Conservation (phyloP, 2,888 invertebrate genomes). For the Trichacis sp. region DNA sequence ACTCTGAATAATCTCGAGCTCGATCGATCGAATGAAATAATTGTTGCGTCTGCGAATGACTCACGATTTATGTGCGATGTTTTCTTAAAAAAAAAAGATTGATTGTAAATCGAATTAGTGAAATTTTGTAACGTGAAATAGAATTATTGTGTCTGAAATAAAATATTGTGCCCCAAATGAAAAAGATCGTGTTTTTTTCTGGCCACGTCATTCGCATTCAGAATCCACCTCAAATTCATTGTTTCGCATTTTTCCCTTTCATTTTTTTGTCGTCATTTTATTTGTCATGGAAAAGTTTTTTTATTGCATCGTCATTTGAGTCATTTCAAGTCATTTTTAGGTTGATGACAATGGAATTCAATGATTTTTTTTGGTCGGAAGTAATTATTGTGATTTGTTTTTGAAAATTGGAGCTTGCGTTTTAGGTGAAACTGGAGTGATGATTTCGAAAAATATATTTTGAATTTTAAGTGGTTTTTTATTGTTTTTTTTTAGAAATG, state of each 20-base stretch:
- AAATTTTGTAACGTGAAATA: not conserved
- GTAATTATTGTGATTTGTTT: too few species aligned
- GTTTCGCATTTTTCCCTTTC: not conserved
- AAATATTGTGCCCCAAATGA: slow-evolving; percentile 33
- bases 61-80: slow-evolving; percentile 35
- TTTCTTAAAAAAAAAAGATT: slow-evolving; percentile 9
- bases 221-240: slow-evolving; percentile 2
- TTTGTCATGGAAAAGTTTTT: not conserved
- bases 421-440: too few species aligned
- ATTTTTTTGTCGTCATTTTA: not conserved
- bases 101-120: slow-evolving; percentile 5
- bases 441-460: too few species aligned
- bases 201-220: slow-evolving; percentile 5
- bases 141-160: slow-evolving; percentile 32
- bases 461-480: too few species aligned
- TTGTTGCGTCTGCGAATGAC: slow-evolving; percentile 34
- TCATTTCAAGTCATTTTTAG: not conserved
- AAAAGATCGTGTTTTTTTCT: slow-evolving; percentile 22
- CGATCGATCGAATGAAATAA: slow-evolving; percentile 1
- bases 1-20: slow-evolving; percentile 9
- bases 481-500: too few species aligned
- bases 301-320: not conserved
- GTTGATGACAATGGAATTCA: slow-evolving; percentile 3
- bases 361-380: too few species aligned
- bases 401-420: not conserved